Base-by-base conservation (phyloP, 2,113 vertebrate species). In the Heterochromis multidens region DNA sequence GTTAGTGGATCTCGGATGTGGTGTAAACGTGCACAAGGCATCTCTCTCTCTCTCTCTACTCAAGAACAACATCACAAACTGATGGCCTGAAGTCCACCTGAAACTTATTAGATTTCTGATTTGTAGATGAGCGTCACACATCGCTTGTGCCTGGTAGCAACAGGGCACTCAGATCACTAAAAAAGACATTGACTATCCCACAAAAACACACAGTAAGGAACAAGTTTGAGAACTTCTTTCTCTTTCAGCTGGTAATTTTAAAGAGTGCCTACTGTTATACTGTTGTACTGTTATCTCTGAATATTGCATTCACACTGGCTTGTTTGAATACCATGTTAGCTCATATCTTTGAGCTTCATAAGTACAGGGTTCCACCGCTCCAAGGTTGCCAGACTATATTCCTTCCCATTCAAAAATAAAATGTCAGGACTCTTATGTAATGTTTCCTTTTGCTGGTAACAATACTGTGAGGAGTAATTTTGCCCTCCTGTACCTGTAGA, bases 401-500 rank as follows among this genome's bases (percentile, higher is more conserved):
- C 58, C 58, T 65, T 81, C 27, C 33, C 54, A 46, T 46, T 49
- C 46, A 58, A n/a, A 62, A 87, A 80, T 63, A 67, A 81, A 31
- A 46, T 54, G 29, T 61, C 54, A 81, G 49, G n/a, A 29, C 23
- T 87, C 74, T 76, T 62, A 54, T 29, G 25, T 62, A 62, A 84
- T 52, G 17, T 19, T 82, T 70, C 1, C 13, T 46, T 80, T 82
- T 61, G 35, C 40, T 4, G 23, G 14, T 46, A 49, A 46, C 13
- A 60, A 14, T 8, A 54, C 2, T 33, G 23, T 13, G 23, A 59
- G 43, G 62, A 61, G 43, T 65, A 1, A 52, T 54, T 82, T 16
- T 58, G 27, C 52, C 54, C 65, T 56, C 79, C 35, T 37, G 82
- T 95, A 97, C 96, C 96, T 97, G 94, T 97, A 97, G 93, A 97